These are phyloP conservation scores for Eulacestoma nigropectus DNA, from an alignment of 2,113 vertebrate genomes.

Conservation along the genomic window DNA sequence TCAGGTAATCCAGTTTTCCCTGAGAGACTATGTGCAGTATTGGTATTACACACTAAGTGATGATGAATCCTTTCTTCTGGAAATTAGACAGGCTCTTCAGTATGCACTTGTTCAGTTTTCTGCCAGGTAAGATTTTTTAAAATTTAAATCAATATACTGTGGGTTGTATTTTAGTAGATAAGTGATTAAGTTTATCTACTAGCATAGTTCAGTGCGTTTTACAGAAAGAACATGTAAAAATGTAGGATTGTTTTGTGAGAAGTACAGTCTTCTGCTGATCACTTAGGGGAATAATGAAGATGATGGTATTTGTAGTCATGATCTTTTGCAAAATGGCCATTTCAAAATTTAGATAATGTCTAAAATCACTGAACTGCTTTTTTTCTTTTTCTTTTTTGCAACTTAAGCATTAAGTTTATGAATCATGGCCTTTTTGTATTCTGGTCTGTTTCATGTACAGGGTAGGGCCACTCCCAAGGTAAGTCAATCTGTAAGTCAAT, in stretches of 20 bases:
- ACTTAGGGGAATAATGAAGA: background rate
- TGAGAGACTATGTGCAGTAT: constrained; percentile 98
- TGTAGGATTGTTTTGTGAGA: background rate
- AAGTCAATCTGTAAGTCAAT: background rate
- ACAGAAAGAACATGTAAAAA: background rate
- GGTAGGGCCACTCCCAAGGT: background rate
- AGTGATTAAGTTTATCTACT: background rate
- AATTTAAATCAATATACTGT: background rate
- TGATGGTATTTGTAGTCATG: background rate
- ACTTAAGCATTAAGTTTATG: background rate
- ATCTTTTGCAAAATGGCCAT: background rate
- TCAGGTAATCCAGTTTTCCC: constrained; percentile 96
- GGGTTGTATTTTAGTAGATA: background rate
- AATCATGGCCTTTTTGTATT: background rate
- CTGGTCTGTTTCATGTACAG: background rate
- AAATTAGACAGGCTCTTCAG: constrained; percentile 94
- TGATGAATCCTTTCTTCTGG: constrained; percentile 95
- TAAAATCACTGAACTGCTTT: background rate
- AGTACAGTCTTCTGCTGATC: background rate
- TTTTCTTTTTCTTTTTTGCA: background rate
- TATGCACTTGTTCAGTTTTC: constrained; percentile 96
- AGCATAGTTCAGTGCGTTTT: background rate
- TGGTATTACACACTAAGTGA: constrained; percentile 99
- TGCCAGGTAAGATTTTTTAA: constrained; percentile 78
- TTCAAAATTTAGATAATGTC: background rate